Evolutionary conservation across 2,113 vertebrate genomes (phyloP), one percentile per base, ranked within the genome.

Genomic region (Neoarius graeffei): DNA sequence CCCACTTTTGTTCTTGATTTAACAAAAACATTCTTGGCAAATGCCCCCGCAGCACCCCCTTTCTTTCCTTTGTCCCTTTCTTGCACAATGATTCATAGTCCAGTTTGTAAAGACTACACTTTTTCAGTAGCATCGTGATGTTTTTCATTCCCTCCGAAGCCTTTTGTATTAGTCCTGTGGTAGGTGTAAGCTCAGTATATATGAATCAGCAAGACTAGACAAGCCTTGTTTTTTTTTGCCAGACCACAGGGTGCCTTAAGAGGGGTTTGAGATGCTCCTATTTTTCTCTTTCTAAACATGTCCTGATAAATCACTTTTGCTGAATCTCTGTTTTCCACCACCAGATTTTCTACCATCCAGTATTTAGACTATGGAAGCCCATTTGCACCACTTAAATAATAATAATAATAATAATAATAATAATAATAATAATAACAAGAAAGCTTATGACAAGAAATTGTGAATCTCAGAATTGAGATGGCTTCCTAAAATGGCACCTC

Each of bases 151-250:
- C 15, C 62, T 56, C 60, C 5, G 15, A 54, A 86, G 14, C 20
- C 20, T 42, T 67, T 54, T 77, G 71, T 84, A 66, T 80, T 66
- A 14, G 9, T 79, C 59, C 62, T 81, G 50, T 23, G 20, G 62
- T 69, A 81, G 76, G 74, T 85, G 50, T 67, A 57, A 80, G 13
- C 76, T 57, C 77, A 81, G 27, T 20, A 69, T 81, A 86, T 69
- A 59, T 81, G 54, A 86, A 86, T 69, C 62, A 81, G 52, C 66
- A 81, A 60, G 35, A 82, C 80, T 48, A 60, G 56, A 59, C 79
- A 81, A 59, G 79, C 27, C 27, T 59, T 81, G 79, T 35, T 35
- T 81, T 35, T 81, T 60, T 81, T 81, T 81, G 25, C 8, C 8
- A 62, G 56, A 82, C 57, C 25, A 62, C 59, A 42, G 57, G 57